Evolutionary conservation across 2,797 vertebrate species (phyloP).

Genomic region (Poecile montanus): DNA sequence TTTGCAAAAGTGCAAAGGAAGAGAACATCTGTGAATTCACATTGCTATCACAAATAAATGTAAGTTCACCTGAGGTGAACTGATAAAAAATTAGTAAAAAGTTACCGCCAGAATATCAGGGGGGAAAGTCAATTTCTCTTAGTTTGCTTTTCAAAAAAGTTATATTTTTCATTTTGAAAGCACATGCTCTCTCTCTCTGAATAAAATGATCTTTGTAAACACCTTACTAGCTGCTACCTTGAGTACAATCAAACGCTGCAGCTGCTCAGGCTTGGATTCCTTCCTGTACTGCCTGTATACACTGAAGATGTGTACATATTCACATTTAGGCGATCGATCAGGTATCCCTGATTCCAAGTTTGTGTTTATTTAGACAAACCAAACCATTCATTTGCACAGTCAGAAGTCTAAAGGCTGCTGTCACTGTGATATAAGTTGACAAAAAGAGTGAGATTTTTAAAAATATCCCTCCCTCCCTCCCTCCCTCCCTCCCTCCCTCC

Average conservation of each 20-base stretch:
- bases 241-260: neutral
- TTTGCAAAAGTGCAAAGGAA: neutral
- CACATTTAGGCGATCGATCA: neutral
- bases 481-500: neutral
- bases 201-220: neutral
- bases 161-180: neutral
- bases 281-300: neutral
- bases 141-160: neutral
- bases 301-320: neutral
- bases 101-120: accelerated
- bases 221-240: neutral
- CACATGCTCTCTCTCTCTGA: neutral
- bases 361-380: neutral
- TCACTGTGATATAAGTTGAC: neutral
- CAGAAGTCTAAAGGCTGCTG: neutral
- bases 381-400: neutral
- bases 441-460: neutral
- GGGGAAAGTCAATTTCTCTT: neutral
- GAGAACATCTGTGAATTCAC: neutral
- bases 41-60: neutral
- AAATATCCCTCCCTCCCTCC: neutral
- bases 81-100: slow-evolving; percentile 23
- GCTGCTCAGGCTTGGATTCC: neutral
- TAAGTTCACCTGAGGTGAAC: neutral
- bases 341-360: neutral